Base-by-base conservation (phyloP, 2,888 invertebrate species). In the Ditula angustiorana region DNA sequence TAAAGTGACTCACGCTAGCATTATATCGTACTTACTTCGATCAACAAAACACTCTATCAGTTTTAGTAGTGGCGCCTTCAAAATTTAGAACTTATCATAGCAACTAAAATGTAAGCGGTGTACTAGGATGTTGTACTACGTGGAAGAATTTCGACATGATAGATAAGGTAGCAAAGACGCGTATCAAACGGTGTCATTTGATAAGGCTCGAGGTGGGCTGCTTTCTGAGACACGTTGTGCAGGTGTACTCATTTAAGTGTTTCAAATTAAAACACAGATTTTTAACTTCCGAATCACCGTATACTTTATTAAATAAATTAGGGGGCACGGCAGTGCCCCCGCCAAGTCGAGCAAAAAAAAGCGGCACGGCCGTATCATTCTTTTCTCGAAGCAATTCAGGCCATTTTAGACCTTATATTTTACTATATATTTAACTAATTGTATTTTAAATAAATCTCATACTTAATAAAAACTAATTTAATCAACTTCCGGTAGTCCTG, bases 171-270 rank as follows among this genome's bases (percentile, higher is more conserved):
- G 82, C 78, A 76, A 81, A 85, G 86, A 77, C 84, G 78, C 87
- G 70, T 91, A 92, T 92, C 92, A 91, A 92, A 92, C 85, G 86
- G 90, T 92, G 92, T 92, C 92, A 90, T 83, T 87, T 86, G 92
- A 92, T 92, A 92, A 92, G 81, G 76, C 75, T 74, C 80, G 79
- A 87, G 88, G 89, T 87, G 86, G 81, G 85, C 79, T 56, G 83
- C 81, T 86, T 86, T 87, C 87, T 87, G 84, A 83, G 85, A 80
- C 85, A 80, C 74, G 76, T 78, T 74, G 77, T 75, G 77, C 77
- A 77, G 76, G 78, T 78, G 77, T 71, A 70, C 53, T 59, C 52
- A 47, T 46, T 58, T 50, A 41, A 16, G 2, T 56, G 10, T 11
- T 41, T 41, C 10, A 55, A 23, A 55, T 37, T 55, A 23, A 28